These are phyloP conservation scores for Toxonevra muliebris DNA, from an alignment of 2,888 invertebrate species.

Conservation along the genomic window DNA sequence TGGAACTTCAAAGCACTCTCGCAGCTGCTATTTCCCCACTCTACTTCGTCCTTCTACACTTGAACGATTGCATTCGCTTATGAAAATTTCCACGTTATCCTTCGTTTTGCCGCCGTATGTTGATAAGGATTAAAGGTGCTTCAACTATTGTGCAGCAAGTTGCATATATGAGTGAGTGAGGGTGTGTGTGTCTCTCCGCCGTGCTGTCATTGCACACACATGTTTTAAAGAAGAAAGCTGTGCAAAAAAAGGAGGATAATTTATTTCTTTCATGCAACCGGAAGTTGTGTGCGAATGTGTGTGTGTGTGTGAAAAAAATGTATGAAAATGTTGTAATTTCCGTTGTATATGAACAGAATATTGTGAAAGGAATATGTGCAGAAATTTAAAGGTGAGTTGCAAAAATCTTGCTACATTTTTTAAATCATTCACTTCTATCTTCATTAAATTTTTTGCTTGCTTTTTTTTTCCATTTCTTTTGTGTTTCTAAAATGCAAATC, in stretches of 20 bases:
- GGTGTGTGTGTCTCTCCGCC: background rate
- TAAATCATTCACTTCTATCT: too few relatives aligned
- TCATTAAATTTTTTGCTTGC: too few relatives aligned
- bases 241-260: background rate
- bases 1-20: background rate
- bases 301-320: background rate
- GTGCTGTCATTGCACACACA: too few relatives aligned
- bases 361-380: too few relatives aligned
- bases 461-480: too few relatives aligned
- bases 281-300: background rate
- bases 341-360: too few relatives aligned
- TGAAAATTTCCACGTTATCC: background rate
- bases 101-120: background rate
- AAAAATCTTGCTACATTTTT: too few relatives aligned
- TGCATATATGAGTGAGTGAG: background rate
- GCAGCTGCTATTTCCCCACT: background rate
- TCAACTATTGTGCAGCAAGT: constrained; percentile 10
- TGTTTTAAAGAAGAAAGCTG: background rate
- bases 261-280: background rate
- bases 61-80: too few relatives aligned
- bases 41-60: background rate
- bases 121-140: constrained; percentile 28
- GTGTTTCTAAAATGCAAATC: too few relatives aligned
- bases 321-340: too few relatives aligned
- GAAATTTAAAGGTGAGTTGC: too few relatives aligned